These are phyloP conservation scores for Ovibos moschatus DNA, from an alignment of 2,113 vertebrate species.

Conservation along the genomic window DNA sequence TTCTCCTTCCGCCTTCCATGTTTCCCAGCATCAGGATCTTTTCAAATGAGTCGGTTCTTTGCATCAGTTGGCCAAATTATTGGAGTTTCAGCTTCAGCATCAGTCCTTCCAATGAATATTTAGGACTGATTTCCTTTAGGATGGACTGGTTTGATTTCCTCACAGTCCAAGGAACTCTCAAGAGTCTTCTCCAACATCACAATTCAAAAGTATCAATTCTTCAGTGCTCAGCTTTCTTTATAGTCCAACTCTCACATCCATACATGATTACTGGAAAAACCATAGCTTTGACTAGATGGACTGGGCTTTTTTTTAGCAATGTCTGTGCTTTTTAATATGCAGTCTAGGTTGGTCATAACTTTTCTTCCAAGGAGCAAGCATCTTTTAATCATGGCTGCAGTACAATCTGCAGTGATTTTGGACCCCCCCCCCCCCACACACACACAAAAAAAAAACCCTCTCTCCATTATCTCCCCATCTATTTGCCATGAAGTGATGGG, in stretches of 20 bases:
- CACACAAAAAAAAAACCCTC: neutral
- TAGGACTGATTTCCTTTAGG: neutral
- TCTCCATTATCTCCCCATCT: neutral
- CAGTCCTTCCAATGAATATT: neutral
- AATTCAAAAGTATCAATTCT: neutral
- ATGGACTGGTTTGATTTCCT: neutral
- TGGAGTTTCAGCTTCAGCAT: neutral
- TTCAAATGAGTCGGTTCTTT: neutral
- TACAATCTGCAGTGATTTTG: neutral
- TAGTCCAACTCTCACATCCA: neutral
- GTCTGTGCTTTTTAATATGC: neutral
- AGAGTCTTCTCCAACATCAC: neutral
- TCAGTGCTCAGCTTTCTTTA: neutral
- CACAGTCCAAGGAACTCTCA: neutral
- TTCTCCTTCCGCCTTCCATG: fast-evolving
- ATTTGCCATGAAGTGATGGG: neutral
- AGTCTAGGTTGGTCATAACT: neutral
- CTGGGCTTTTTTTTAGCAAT: neutral
- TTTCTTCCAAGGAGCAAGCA: neutral
- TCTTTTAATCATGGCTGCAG: neutral
- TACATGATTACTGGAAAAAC: neutral
- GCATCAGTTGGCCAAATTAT: neutral
- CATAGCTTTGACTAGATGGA: neutral
- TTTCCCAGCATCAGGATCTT: neutral
- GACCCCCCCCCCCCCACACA: fast-evolving